Percentiles rank a stretch among this genome's conserved stretches.
phyloP scores from a whole-genome alignment of 2,888 invertebrate genomes.

The Dysmachus trigonus region DNA sequence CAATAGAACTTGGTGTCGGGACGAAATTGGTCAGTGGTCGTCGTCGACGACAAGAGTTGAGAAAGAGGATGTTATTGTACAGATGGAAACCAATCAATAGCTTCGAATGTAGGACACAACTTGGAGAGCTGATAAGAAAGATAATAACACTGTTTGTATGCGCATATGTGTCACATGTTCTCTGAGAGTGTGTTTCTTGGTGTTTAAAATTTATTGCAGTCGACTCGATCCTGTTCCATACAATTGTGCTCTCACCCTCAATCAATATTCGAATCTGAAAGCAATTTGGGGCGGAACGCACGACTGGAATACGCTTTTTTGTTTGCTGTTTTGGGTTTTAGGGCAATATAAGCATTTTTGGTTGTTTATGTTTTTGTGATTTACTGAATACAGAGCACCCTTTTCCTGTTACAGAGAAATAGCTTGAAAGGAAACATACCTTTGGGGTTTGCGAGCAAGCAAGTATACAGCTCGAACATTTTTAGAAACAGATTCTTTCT shows the following conservation, averaged over 20 bases:
- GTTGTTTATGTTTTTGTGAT: neutral
- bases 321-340: neutral
- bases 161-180: neutral
- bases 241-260: neutral
- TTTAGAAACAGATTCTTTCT: neutral
- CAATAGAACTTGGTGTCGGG: neutral
- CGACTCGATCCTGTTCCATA: neutral
- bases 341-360: neutral
- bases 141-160: neutral
- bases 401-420: neutral
- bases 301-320: neutral
- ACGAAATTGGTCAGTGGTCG: neutral
- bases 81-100: neutral
- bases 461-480: neutral
- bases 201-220: neutral
- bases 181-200: neutral
- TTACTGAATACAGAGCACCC: neutral
- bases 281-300: neutral
- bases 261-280: neutral
- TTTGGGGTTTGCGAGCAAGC: neutral
- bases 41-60: neutral
- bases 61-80: neutral
- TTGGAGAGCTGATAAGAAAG: neutral
- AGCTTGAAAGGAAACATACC: neutral
- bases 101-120: neutral